A percentile compares a stretch with the other conserved stretches of the same genome.
Evolutionary conservation across 2,797 vertebrate genomes (phyloP).

Genomic region (Mastacembelus armatus): DNA sequence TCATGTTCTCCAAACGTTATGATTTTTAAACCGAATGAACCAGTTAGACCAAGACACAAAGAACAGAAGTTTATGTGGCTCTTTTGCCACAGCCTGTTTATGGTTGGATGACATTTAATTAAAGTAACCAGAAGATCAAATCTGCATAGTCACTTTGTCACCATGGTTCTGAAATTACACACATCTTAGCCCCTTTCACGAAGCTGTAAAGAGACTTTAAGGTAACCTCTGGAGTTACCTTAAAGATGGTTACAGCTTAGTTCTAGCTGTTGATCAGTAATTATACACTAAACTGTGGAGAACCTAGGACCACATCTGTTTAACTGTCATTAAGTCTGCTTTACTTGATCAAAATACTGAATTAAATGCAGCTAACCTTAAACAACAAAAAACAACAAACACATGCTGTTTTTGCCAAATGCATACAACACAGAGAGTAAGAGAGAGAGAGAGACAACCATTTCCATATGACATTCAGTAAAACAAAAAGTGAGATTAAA

Average conservation of each 20-base stretch:
- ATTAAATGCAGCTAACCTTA: neutral
- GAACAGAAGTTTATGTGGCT: too few species aligned
- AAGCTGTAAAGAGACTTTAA: neutral
- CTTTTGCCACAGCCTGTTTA: too few species aligned
- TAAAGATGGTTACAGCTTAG: neutral
- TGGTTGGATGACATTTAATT: neutral
- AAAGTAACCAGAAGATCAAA: neutral
- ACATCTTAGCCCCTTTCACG: neutral
- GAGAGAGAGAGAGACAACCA: too few species aligned
- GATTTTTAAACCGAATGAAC: too few species aligned
- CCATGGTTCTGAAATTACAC: neutral
- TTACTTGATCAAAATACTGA: neutral
- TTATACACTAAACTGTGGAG: too few species aligned
- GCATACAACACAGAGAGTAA: too few species aligned
- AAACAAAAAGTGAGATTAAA: slow-evolving; percentile 14
- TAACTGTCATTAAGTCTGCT: neutral
- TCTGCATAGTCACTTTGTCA: neutral
- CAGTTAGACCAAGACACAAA: too few species aligned
- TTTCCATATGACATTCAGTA: slow-evolving; percentile 15
- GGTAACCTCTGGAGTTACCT: too few species aligned
- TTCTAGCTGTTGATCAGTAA: too few species aligned
- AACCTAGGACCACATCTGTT: neutral
- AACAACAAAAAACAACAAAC: neutral
- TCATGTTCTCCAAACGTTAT: too few species aligned
- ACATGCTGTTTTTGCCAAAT: too few species aligned